phyloP scores from a whole-genome alignment of 1,140 invertebrate genomes.

The Argopecten irradians region DNA sequence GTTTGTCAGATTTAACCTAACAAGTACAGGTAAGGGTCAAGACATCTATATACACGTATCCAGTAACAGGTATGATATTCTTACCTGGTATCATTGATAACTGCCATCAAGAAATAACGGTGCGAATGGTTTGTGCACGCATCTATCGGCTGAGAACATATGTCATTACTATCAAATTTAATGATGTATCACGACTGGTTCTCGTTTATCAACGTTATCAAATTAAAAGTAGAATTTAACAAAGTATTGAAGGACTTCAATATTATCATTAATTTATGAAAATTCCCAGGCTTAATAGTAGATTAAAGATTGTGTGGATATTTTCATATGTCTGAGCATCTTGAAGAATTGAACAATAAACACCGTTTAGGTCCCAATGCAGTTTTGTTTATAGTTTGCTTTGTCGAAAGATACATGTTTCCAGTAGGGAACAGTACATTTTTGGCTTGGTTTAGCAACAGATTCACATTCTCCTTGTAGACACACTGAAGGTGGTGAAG shows the following conservation, averaged over 20 bases:
- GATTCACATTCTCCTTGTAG: conserved; percentile 30
- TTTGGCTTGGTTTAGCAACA: not conserved
- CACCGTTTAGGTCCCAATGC: too few relatives aligned
- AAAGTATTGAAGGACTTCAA: too few relatives aligned
- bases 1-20: conserved; percentile 43
- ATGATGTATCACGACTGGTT: not conserved
- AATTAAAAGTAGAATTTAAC: too few relatives aligned
- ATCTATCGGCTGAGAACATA: not conserved
- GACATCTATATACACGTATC: too few relatives aligned
- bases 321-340: not conserved
- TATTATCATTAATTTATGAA: too few relatives aligned
- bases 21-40: conserved; percentile 27
- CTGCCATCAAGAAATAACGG: too few relatives aligned
- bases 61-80: not conserved
- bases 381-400: not conserved
- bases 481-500: conserved; percentile 53
- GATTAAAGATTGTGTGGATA: not conserved
- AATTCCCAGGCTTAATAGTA: too few relatives aligned
- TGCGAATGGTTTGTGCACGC: not conserved
- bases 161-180: not conserved
- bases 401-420: not conserved
- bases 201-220: too few relatives aligned
- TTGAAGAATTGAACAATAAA: not conserved
- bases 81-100: not conserved
- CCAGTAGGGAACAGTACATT: too few relatives aligned